Evolutionary conservation across 2,888 invertebrate genomes (phyloP).

Genomic region (Helleia helle): DNA sequence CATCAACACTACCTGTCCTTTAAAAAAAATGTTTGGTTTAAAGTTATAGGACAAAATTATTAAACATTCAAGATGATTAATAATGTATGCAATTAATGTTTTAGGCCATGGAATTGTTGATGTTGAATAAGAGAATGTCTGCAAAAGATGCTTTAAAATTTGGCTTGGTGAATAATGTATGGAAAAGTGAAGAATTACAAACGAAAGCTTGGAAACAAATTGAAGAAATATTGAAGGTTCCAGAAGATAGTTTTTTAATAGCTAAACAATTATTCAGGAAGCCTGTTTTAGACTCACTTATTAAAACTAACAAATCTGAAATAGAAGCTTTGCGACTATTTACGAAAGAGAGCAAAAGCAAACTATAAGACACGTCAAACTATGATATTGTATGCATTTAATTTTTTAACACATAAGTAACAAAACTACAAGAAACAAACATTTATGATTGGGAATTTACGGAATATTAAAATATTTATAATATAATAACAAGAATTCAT

Average conservation of each 20-base stretch:
- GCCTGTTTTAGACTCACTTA: constrained; percentile 74
- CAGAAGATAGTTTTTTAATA: constrained; percentile 72
- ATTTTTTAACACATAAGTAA: too few relatives aligned
- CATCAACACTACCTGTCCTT: too few relatives aligned
- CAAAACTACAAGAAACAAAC: too few relatives aligned
- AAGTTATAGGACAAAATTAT: too few relatives aligned
- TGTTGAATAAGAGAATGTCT: constrained; percentile 83
- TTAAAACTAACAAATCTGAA: constrained; percentile 80
- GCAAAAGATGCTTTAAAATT: constrained; percentile 84
- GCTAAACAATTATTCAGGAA: constrained; percentile 82
- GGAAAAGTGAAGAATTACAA: constrained; percentile 77
- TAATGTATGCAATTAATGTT: constrained; percentile 18
- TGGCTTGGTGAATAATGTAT: constrained; percentile 86
- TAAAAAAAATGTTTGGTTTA: too few relatives aligned
- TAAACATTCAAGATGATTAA: too few relatives aligned
- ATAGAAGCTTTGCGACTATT: constrained; percentile 77
- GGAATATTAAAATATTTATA: too few relatives aligned
- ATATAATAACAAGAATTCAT: too few relatives aligned
- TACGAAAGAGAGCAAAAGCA: constrained; percentile 25
- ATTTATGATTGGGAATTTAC: too few relatives aligned
- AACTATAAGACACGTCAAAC: constrained; percentile 27
- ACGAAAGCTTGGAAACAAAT: constrained; percentile 74
- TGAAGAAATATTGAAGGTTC: constrained; percentile 67
- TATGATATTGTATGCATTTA: too few relatives aligned
- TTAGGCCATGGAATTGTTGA: constrained; percentile 75